Conservation (phyloP, 2,888 invertebrate genomes). For the Phyllotreta cruciferae region DNA sequence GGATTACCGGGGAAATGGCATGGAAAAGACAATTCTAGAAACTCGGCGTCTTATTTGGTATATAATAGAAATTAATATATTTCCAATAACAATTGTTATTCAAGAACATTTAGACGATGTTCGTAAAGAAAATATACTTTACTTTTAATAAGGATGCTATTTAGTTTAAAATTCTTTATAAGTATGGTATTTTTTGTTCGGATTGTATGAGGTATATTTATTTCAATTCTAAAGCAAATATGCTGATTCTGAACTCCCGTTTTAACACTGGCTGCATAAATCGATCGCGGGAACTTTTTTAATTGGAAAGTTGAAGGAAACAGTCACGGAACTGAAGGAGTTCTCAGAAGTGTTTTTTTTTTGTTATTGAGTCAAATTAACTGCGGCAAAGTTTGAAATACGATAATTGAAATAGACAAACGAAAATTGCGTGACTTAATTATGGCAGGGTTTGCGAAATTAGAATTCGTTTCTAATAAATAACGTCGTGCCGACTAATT, state of each 20-base stretch:
- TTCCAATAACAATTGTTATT: too few species aligned
- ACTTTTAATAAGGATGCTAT: too few species aligned
- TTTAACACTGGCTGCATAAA: not conserved
- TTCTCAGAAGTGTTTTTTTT: not conserved
- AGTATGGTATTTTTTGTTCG: too few species aligned
- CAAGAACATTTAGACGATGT: too few species aligned
- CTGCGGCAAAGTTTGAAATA: not conserved
- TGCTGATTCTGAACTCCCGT: not conserved
- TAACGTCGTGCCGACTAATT: too few species aligned
- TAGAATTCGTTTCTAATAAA: not conserved
- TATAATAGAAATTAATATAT: too few species aligned
- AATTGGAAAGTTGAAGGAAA: slow-evolving; percentile 11
- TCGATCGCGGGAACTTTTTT: not conserved
- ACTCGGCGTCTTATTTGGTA: too few species aligned
- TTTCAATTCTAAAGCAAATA: too few species aligned
- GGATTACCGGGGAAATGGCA: slow-evolving; percentile 29
- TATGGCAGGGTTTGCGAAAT: not conserved
- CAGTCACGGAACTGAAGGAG: not conserved
- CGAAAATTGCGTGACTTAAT: slow-evolving; percentile 3
- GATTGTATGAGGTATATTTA: too few species aligned
- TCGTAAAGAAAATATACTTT: too few species aligned
- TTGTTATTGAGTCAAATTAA: slow-evolving; percentile 7
- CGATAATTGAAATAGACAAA: not conserved
- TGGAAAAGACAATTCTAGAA: slow-evolving; percentile 14
- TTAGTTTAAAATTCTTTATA: too few species aligned